A percentile compares a stretch with the other conserved stretches of the same genome.
These are phyloP conservation scores for Remorina albescens DNA, from an alignment of 2,797 vertebrate species.

Conservation along the genomic window DNA sequence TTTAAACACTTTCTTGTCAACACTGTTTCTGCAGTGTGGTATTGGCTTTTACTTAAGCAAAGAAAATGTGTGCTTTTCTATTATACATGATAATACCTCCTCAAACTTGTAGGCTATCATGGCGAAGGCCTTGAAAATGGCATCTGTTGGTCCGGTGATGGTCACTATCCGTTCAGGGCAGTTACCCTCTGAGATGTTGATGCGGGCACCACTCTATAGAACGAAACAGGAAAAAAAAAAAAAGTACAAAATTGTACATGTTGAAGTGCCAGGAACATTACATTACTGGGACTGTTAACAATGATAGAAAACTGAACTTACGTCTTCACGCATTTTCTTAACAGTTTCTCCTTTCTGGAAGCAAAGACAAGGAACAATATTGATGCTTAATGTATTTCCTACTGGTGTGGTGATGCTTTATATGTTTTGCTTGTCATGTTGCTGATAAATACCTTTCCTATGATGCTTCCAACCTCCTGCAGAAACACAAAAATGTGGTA, in stretches of 20 bases:
- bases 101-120: constrained; percentile 99
- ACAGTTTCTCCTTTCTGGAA: constrained; percentile 96
- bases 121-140: constrained; percentile 98
- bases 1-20: not conserved
- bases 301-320: constrained; percentile 59
- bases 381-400: constrained; percentile 9
- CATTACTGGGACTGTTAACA: accelerated
- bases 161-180: constrained; percentile 97
- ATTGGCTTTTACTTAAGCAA: not conserved
- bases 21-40: not conserved
- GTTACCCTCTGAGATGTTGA: constrained; percentile 98
- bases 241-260: not conserved
- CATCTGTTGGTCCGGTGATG: constrained; percentile 96
- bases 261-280: not conserved
- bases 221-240: too few species aligned
- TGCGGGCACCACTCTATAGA: constrained; percentile 93
- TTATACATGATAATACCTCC: constrained; percentile 85
- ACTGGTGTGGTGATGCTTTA: not conserved
- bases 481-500: constrained; percentile 42
- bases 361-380: constrained; percentile 55
- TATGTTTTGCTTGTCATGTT: constrained; percentile 28
- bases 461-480: constrained; percentile 98
- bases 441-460: constrained; percentile 90
- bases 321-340: constrained; percentile 98
- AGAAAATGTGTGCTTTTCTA: not conserved